phyloP scores from a whole-genome alignment of 2,797 vertebrate species.

The Sphenodon punctatus region DNA sequence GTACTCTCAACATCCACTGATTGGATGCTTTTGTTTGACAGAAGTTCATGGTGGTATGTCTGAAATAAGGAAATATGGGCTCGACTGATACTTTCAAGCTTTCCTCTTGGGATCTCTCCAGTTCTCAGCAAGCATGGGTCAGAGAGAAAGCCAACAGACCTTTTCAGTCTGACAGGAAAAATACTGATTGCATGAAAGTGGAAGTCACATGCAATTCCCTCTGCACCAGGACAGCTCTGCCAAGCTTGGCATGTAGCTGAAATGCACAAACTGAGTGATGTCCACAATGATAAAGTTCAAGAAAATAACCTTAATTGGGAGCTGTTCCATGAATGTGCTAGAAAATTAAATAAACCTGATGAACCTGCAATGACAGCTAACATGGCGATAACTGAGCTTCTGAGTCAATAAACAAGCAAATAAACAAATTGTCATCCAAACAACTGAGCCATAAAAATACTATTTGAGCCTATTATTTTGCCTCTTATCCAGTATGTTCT shows the following conservation, averaged over 20 bases:
- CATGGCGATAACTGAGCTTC: slow-evolving; percentile 8
- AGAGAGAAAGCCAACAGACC: background rate
- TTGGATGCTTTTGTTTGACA: background rate
- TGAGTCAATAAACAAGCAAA: slow-evolving; percentile 3
- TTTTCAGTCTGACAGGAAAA: background rate
- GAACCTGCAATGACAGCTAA: background rate
- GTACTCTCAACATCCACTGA: background rate
- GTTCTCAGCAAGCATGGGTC: background rate
- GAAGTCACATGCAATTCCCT: background rate
- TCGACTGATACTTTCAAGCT: background rate
- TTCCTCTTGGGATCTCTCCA: background rate
- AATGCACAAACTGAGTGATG: background rate
- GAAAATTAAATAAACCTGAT: slow-evolving; percentile 29
- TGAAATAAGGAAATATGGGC: background rate
- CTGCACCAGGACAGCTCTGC: background rate
- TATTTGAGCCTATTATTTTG: background rate
- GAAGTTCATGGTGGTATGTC: background rate
- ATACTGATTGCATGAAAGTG: background rate
- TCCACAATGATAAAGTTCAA: slow-evolving; percentile 40
- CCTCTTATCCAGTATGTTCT: accelerated
- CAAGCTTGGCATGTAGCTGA: background rate
- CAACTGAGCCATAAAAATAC: background rate
- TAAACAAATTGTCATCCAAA: background rate
- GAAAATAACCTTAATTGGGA: slow-evolving; percentile 48
- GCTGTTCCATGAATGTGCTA: slow-evolving; percentile 21